Evolutionary conservation across 2,888 invertebrate genomes (phyloP).

Genomic region (Lasius platythorax): DNA sequence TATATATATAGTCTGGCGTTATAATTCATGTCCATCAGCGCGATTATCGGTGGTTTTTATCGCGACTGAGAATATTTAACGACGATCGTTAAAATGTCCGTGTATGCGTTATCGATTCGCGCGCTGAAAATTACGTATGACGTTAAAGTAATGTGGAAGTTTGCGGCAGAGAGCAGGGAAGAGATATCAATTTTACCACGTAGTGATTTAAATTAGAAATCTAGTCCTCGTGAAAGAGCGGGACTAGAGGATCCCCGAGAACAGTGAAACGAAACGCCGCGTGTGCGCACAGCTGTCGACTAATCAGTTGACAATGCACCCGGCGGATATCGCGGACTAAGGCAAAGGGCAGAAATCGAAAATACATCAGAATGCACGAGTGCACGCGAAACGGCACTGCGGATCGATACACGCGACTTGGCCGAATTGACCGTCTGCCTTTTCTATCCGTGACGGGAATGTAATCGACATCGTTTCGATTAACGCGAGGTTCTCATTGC

Average conservation of each 20-base stretch:
- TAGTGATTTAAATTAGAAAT: conserved; percentile 46
- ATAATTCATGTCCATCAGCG: not conserved
- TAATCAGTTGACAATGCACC: conserved; percentile 59
- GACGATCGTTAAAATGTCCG: conserved; percentile 7
- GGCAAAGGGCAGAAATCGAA: conserved; percentile 36
- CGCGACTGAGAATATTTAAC: conserved; percentile 32
- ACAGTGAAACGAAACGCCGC: conserved; percentile 5
- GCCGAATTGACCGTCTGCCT: conserved; percentile 30
- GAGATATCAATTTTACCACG: conserved; percentile 15
- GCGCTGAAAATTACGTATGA: conserved; percentile 17
- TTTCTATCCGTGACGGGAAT: conserved; percentile 15
- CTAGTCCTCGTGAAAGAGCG: not conserved
- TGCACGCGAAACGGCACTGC: conserved; percentile 37
- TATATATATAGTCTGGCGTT: not conserved
- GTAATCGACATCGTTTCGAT: conserved; percentile 25
- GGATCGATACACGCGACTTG: conserved; percentile 20
- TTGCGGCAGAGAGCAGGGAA: not conserved
- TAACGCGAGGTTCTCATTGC: not conserved
- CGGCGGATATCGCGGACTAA: conserved; percentile 30
- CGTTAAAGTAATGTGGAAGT: not conserved
- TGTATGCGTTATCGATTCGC: conserved; percentile 14
- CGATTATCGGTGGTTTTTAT: conserved; percentile 44
- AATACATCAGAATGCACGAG: conserved; percentile 53
- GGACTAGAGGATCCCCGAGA: conserved; percentile 22
- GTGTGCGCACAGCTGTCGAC: conserved; percentile 50